These are phyloP conservation scores for Batillaria attramentaria DNA, from an alignment of 1,140 invertebrate species.

Conservation along the genomic window DNA sequence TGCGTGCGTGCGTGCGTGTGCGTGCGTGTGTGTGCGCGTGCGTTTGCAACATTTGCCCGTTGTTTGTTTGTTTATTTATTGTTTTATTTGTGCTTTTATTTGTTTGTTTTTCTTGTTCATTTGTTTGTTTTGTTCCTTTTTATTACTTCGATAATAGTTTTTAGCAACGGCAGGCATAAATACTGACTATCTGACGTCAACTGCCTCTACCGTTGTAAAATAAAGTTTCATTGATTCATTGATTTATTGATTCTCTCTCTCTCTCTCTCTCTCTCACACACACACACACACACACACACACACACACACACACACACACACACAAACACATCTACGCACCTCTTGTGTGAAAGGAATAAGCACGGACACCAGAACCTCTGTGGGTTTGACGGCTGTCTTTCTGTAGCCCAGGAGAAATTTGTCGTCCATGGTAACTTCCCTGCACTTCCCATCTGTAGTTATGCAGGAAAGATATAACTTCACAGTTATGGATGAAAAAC, in stretches of 20 bases:
- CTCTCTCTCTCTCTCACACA: slow-evolving; percentile 1
- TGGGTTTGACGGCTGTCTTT: slow-evolving; percentile 80
- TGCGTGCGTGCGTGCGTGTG: no score
- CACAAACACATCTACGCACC: slow-evolving; percentile 29
- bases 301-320: slow-evolving; percentile 4
- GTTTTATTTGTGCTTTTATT: no score
- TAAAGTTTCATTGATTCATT: not conserved
- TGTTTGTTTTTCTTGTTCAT: no score
- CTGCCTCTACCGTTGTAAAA: not conserved
- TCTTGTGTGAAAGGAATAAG: slow-evolving; percentile 76
- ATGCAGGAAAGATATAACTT: not conserved
- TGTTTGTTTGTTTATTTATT: no score
- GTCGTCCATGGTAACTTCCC: slow-evolving; percentile 80
- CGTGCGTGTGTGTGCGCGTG: no score
- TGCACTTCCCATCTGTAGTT: not conserved
- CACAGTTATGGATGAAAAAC: slow-evolving; percentile 73
- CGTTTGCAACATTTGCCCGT: no score
- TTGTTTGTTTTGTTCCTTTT: no score
- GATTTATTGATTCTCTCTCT: not conserved
- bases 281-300: not conserved
- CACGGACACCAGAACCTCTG: slow-evolving; percentile 87
- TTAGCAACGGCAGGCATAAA: not conserved
- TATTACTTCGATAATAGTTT: no score
- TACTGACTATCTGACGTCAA: not conserved
- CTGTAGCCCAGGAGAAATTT: slow-evolving; percentile 91